phyloP scores from a whole-genome alignment of 2,797 vertebrate genomes.

The Rhinogobio ventralis region DNA sequence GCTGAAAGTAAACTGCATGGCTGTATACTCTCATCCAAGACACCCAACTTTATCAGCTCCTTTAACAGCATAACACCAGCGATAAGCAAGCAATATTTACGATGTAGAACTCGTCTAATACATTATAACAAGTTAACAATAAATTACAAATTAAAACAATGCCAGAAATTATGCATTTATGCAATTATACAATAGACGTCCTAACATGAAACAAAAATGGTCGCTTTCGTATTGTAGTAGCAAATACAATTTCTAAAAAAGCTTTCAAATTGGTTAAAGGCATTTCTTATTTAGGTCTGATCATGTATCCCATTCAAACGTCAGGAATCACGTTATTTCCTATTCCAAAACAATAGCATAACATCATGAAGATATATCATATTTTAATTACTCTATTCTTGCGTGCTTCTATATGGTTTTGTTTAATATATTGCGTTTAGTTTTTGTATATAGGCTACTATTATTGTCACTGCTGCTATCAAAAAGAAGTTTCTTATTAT shows the following conservation, averaged over 20 bases:
- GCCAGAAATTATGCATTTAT: background rate
- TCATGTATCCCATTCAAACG: background rate
- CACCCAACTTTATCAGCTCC: background rate
- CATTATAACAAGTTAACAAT: background rate
- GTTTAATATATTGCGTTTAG: background rate
- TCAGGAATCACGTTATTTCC: background rate
- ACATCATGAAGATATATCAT: background rate
- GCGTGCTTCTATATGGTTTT: background rate
- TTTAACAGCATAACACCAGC: background rate
- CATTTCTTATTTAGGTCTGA: background rate
- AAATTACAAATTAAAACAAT: background rate
- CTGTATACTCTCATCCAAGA: background rate
- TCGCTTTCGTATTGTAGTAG: background rate
- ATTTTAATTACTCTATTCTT: background rate
- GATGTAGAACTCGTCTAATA: background rate
- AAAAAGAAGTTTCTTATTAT: background rate
- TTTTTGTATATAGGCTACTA: background rate
- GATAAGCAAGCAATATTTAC: background rate
- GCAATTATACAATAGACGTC: background rate
- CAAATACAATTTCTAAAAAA: background rate
- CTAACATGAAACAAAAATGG: background rate
- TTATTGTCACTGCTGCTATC: background rate
- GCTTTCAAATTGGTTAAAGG: background rate
- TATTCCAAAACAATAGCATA: background rate
- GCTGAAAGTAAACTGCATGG: slow-evolving; percentile 5